Conservation (phyloP, 2,888 invertebrate genomes). For the Uropetala carovei region DNA sequence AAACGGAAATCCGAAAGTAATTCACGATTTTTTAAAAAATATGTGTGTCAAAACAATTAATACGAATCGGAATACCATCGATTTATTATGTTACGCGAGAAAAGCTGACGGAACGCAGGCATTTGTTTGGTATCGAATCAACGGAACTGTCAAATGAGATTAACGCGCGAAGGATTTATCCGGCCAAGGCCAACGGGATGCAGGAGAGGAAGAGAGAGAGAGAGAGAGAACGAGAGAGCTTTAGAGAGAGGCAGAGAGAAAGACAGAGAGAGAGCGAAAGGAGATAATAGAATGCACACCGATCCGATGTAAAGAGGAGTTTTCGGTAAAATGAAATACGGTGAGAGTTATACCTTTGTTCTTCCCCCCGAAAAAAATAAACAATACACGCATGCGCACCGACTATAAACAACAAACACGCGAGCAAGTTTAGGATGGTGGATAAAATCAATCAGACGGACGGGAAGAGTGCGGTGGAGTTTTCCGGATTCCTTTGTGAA, state of each 20-base stretch:
- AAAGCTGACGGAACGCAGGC: background rate
- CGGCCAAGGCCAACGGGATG: background rate
- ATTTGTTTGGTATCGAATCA: background rate
- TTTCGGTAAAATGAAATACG: background rate
- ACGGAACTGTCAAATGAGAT: slow-evolving; percentile 18
- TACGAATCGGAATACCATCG: background rate
- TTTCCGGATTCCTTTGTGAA: slow-evolving; percentile 14
- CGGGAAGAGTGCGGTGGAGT: background rate
- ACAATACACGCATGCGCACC: background rate
- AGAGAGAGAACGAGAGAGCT: background rate
- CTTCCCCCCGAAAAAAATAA: background rate
- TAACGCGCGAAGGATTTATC: slow-evolving; percentile 10
- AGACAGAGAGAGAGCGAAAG: no score
- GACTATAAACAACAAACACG: slow-evolving; percentile 5
- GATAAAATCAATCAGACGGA: background rate
- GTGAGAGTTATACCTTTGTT: background rate
- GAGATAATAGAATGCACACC: no score
- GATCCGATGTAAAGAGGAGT: background rate
- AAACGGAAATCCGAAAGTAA: background rate
- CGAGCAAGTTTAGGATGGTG: background rate
- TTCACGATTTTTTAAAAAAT: background rate
- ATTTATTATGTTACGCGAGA: background rate
- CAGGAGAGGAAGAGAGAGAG: background rate
- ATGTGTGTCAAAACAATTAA: background rate
- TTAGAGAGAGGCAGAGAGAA: background rate